A percentile compares a stretch with the other conserved stretches of the same genome.
phyloP scores from a whole-genome alignment of 2,888 invertebrate species.

The Nasonia oneida region DNA sequence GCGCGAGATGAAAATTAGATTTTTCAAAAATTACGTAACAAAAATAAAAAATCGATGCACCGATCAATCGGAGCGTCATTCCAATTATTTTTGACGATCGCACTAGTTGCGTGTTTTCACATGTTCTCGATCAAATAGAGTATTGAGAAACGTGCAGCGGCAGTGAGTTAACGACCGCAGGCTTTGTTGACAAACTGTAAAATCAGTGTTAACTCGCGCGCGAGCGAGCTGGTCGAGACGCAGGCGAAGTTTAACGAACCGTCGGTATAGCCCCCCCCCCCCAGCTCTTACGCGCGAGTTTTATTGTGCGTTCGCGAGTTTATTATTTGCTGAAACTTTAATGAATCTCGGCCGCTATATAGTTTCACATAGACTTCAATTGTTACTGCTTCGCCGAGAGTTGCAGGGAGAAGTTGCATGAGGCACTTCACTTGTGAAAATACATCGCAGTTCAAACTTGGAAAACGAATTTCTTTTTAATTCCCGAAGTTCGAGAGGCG shows the following conservation, averaged over 20 bases:
- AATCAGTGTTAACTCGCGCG: not conserved
- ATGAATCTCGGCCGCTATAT: not conserved
- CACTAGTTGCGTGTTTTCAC: not conserved
- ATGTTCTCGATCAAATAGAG: not conserved
- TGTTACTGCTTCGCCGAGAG: not conserved
- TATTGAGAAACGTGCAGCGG: not conserved
- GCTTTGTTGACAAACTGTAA: constrained; percentile 8
- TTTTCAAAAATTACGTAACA: no score
- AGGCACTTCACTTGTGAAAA: not conserved
- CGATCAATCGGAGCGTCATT: not conserved
- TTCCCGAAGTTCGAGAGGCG: not conserved
- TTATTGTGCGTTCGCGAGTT: not conserved
- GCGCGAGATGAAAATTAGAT: no score
- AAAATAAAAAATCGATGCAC: not conserved
- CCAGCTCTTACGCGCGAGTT: not conserved
- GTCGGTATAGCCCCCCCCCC: not conserved
- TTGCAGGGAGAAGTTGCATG: not conserved
- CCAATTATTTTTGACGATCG: not conserved
- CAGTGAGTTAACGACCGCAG: not conserved
- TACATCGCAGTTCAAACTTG: not conserved
- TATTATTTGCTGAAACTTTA: constrained; percentile 9
- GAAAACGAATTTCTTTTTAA: not conserved
- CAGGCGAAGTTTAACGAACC: constrained; percentile 16
- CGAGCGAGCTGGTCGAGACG: not conserved
- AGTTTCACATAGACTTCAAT: not conserved